Evolutionary conservation across 1,140 invertebrate genomes (phyloP), one percentile per base, ranked within the genome.

Genomic region (Venustaconcha ellipsiformis): DNA sequence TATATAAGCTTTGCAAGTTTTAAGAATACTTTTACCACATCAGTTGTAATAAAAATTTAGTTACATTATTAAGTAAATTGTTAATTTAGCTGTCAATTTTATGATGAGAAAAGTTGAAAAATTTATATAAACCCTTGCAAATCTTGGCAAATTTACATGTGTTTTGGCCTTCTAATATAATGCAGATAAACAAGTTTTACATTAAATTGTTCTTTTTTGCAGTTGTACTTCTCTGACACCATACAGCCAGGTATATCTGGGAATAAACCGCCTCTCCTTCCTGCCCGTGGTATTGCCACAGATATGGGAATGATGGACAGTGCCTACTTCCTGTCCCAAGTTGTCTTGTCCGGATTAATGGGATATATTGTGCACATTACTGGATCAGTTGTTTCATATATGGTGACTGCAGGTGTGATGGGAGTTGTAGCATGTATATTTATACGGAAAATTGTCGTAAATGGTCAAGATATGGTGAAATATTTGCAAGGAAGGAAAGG

Each of bases 311-410:
- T 88, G 37, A 76, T 92, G 56, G 91, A 92, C 81, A 87, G 87
- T 58, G 88, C 91, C 37, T 92, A 91, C 80, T 92, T 88, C 80
- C 81, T 91, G n/a, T 89, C 90, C 1, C 91, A 92, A 77, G 90
- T 91, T 56, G 84, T 90, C 12, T 81, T 91, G 64, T 90, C 91
- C 0, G 76, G 88, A 11, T 71, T 90, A 37, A 89, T 92, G 86
- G 91, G 91, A 26, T 88, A 89, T 55, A 78, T 92, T 26, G 91
- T 91, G 12, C 89, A 92, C 74, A 73, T 88, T 26, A 89, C 88
- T 2, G 89, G 88, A 58, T 87, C 88, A 1, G 87, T 90, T 0
- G 67, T 89, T 14, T 82, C 87, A 4, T 92, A 91, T 80, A 91
- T 92, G 82, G 77, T 90, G 17, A 84, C 83, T 18, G 87, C 89